Base-by-base conservation (phyloP, 1,140 invertebrate species). In the Asobara japonica region DNA sequence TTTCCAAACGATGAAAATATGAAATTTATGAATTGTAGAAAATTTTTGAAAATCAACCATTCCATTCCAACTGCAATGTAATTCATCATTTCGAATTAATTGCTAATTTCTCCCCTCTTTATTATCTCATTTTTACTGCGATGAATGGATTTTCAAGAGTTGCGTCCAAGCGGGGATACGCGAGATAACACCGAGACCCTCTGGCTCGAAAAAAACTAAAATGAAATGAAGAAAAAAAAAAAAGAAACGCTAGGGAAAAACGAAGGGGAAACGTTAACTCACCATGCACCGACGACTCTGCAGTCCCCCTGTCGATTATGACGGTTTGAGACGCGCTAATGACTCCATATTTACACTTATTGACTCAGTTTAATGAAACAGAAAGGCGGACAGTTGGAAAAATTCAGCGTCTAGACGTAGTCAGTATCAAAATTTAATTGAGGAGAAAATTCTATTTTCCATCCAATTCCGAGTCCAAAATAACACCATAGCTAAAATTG, bases 361-460 rank as follows among this genome's bases (percentile, higher is more conserved):
- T 56, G 51, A 10, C 51, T 56, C 20, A 10, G 51, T 56, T 56
- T 56, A 56, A 56, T 56, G 51, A 27, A 56, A 56, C 51, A 56
- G 22, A 56, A 56, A 25, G 51, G 5, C 3, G 13, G 22, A 10
- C 18, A 51, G 51, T 3, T 5, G 13, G 18, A 56, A 56, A 25
- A 56, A 56, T 18, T 22, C 13, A 3, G 2, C 51, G 51, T 56
- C 51, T 56, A 27, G 51, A 56, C 22, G 18, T 10, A 56, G 11
- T 25, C 18, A 56, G 13, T 56, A 56, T 27, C 25, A 56, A 27
- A 20, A 56, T 11, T 25, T 27, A 56, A 56, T 56, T 56, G 51
- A 10, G 20, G 51, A 56, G 51, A 56, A 56, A 56, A 56, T 56
- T 56, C 18, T 25, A 56, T 56, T 56, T 56, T 56, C 51, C 51